Evolutionary conservation across 2,888 invertebrate species (phyloP).

Genomic region (Hemithea aestivaria): DNA sequence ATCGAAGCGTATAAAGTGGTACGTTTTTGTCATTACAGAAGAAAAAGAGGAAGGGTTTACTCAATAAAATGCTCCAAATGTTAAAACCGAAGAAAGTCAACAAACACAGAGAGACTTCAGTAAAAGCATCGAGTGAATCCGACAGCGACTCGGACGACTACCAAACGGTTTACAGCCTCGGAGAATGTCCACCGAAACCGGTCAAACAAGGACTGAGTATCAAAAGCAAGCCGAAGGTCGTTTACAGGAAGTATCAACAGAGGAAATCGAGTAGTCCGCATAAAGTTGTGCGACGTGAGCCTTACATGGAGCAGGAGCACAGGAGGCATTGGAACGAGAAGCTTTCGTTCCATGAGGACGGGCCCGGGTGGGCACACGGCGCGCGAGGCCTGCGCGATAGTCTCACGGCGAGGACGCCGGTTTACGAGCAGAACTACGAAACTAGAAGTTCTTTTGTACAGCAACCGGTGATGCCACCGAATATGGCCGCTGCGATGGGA

Average conservation of each 20-base stretch:
- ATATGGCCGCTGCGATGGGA: not conserved
- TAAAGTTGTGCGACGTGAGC: constrained; percentile 25
- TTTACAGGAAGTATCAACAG: constrained; percentile 21
- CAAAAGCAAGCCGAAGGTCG: constrained; percentile 31
- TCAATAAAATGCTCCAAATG: constrained; percentile 53
- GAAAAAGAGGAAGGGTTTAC: constrained; percentile 38
- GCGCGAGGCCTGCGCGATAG: constrained; percentile 11
- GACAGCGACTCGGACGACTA: constrained; percentile 52
- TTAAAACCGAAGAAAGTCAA: constrained; percentile 39
- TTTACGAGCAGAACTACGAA: constrained; percentile 42
- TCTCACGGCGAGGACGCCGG: constrained; percentile 5
- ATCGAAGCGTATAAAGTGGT: too few species aligned
- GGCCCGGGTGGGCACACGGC: constrained; percentile 27
- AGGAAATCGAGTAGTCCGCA: constrained; percentile 26
- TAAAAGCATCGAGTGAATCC: constrained; percentile 18
- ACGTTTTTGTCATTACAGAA: constrained; percentile 20
- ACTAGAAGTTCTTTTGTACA: constrained; percentile 38
- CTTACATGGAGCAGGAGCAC: constrained; percentile 59
- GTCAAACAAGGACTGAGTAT: constrained; percentile 2
- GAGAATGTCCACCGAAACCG: constrained; percentile 20
- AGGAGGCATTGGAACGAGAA: constrained; percentile 53
- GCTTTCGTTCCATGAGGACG: constrained; percentile 38
- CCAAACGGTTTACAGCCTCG: constrained; percentile 52
- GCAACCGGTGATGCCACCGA: constrained; percentile 6
- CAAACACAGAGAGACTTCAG: constrained; percentile 7